A percentile compares a stretch with the other conserved stretches of the same genome.
Conservation (phyloP, 53 echinoderm and acorn worm genomes). For the Crossaster papposus region DNA sequence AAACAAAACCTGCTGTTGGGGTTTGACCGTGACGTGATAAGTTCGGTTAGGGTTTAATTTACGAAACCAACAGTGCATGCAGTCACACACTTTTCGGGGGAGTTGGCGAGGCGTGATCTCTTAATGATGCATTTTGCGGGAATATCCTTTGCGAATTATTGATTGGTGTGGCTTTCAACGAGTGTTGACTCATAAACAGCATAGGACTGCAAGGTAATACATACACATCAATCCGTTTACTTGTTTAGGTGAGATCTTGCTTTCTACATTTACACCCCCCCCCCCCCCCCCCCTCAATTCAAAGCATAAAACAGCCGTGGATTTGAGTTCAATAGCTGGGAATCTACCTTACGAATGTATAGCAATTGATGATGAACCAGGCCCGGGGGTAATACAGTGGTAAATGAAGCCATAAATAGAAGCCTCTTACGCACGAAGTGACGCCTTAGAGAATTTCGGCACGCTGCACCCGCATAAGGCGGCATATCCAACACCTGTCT, state of each 20-base stretch:
- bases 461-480: constrained; percentile 19
- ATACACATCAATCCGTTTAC: background rate
- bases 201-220: background rate
- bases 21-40: too few species aligned
- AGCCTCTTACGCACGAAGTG: constrained; percentile 29
- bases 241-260: background rate
- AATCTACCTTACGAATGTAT: background rate
- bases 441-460: constrained; percentile 28
- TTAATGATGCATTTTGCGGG: background rate
- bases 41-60: too few species aligned
- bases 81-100: too few species aligned
- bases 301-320: constrained; percentile 16
- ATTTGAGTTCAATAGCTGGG: background rate
- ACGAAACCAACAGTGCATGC: too few species aligned
- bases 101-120: background rate
- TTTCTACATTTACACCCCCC: background rate
- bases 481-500: constrained; percentile 32
- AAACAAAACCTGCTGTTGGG: too few species aligned
- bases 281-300: background rate
- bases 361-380: constrained; percentile 7
- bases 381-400: constrained; percentile 38
- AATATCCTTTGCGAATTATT: background rate
- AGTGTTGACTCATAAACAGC: background rate
- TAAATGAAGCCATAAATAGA: constrained; percentile 36
- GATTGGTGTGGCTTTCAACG: background rate